Evolutionary conservation across 2,797 vertebrate genomes (phyloP), one percentile per base, ranked within the genome.

Genomic region (Thamnophis elegans): DNA sequence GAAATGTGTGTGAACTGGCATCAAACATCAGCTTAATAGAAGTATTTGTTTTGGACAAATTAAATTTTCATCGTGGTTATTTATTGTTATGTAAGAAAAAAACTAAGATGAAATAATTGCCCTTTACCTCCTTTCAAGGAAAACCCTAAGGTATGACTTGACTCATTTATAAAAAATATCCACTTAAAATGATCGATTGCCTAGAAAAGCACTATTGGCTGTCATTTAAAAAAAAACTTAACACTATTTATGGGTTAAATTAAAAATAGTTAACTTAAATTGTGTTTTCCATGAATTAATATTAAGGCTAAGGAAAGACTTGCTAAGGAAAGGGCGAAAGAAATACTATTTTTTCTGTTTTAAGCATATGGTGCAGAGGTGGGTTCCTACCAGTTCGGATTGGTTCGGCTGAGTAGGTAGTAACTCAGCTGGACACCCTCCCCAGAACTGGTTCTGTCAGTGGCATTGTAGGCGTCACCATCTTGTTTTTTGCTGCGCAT

Each of bases 1-100:
- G 59, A 87, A 95, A 47, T 95, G 3, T 90, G 92, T 89, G 36
- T 95, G 53, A 94, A 94, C 93, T 60, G 32, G 96, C 96, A 96
- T 93, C 58, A 94, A 92, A 94, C n/a, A 86, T 88, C 58, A 22
- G 28, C 51, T 91, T 94, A 92, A 86, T 62, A 89, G 88, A 94
- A 87, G 12, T 20, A 92, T 82, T 94, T 86, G 10, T 62, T 62
- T 54, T 42, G 85, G 59, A 89, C 86, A 96, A 91, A 91, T 58
- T 65, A 92, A 73, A 94, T 95, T 92, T 95, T 93, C 51, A 53
- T 20, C 36, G 60, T 62, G 0, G 7, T 91, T 94, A 91, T 92
- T 60, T 60, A 82, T 47, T 47, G 93, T 54, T 94, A 93, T 87
- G 59, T 2, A 5, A 94, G 91, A 86, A 90, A 53, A 53, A 92